These are phyloP conservation scores for Astreopora myriophthalma DNA, from an alignment of 64 coral and sea anemone species.

Conservation along the genomic window DNA sequence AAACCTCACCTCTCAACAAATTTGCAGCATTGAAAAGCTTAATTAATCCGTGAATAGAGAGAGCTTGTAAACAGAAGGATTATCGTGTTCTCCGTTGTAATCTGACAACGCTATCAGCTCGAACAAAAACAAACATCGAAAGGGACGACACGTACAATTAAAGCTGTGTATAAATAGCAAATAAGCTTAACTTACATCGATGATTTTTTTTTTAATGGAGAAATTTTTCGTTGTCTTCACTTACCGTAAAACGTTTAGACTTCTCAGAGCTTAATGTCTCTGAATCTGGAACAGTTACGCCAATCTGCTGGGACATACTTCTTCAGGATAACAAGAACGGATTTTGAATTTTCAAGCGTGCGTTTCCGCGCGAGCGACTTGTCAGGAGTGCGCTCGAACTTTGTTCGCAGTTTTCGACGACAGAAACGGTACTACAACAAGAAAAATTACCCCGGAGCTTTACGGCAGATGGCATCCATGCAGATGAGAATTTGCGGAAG, in stretches of 20 bases:
- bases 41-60: conserved; percentile 11
- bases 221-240: background rate
- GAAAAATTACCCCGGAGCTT: background rate
- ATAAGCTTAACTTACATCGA: background rate
- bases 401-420: background rate
- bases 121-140: conserved; percentile 9
- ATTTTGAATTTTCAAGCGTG: background rate
- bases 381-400: background rate
- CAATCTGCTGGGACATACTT: conserved; percentile 72
- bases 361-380: background rate
- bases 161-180: background rate
- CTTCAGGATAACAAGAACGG: background rate
- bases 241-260: conserved; percentile 81
- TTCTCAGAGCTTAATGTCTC: conserved; percentile 84
- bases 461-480: background rate
- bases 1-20: background rate
- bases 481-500: background rate
- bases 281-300: conserved; percentile 82
- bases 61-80: conserved; percentile 8
- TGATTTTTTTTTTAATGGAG: background rate
- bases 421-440: background rate
- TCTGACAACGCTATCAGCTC: conserved; percentile 21
- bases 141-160: background rate
- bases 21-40: background rate
- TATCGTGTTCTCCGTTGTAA: conserved; percentile 12